phyloP scores from a whole-genome alignment of 2,888 invertebrate genomes.

The Chrysina gloriosa region DNA sequence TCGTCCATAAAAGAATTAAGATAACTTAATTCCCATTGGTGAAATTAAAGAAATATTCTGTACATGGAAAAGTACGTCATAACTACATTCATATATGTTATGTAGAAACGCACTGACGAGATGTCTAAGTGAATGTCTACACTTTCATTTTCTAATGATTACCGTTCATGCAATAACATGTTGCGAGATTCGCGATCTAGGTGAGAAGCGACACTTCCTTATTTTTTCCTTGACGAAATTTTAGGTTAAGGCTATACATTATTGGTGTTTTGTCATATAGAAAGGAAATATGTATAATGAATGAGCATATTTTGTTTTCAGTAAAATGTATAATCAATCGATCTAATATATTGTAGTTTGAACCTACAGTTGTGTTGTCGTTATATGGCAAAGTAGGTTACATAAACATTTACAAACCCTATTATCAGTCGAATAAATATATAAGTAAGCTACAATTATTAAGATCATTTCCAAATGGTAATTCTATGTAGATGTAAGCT shows the following conservation, averaged over 20 bases:
- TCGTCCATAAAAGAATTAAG: neutral
- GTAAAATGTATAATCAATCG: no score
- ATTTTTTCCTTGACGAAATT: conserved; percentile 22
- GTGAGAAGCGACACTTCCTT: conserved; percentile 22
- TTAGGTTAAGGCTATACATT: conserved; percentile 31
- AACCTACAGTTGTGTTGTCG: neutral
- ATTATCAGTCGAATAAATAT: neutral
- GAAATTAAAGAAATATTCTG: neutral
- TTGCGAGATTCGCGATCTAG: conserved; percentile 12
- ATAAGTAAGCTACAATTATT: neutral
- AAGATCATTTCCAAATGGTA: no score
- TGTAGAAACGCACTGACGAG: conserved; percentile 15
- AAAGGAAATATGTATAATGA: conserved; percentile 8
- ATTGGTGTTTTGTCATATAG: conserved; percentile 4
- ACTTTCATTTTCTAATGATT: conserved; percentile 37
- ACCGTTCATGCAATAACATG: conserved; percentile 23
- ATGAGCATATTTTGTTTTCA: no score
- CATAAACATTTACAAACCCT: neutral
- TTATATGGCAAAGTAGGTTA: neutral
- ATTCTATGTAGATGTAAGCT: no score
- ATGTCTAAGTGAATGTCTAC: conserved; percentile 26
- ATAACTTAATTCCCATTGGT: neutral
- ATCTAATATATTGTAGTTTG: neutral
- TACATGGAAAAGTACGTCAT: conserved; percentile 6
- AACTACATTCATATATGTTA: conserved; percentile 1